These are phyloP conservation scores for Aphis gossypii DNA, from an alignment of 1,140 invertebrate species.

Conservation along the genomic window DNA sequence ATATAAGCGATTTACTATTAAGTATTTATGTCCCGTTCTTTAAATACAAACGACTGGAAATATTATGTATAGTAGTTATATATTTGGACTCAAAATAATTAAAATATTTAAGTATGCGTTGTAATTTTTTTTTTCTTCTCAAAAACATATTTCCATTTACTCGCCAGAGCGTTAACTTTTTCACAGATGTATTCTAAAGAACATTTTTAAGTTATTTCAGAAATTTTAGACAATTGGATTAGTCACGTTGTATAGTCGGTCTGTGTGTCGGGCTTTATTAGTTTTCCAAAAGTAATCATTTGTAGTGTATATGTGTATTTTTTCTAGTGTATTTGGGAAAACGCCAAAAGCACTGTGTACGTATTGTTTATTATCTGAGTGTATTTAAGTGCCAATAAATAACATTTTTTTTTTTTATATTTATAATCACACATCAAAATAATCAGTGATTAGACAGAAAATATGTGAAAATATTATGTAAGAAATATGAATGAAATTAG, in stretches of 20 bases:
- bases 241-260: not conserved
- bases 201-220: slow-evolving; percentile 1
- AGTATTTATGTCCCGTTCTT: not conserved
- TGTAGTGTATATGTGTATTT: not conserved
- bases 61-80: not conserved
- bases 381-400: slow-evolving; percentile 15
- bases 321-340: not conserved
- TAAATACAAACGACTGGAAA: not conserved
- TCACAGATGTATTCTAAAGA: not conserved
- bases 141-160: not conserved
- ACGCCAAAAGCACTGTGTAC: not conserved
- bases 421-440: not conserved
- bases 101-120: not conserved
- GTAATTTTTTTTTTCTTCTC: not conserved
- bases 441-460: slow-evolving; percentile 1
- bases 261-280: not conserved
- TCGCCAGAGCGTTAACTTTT: not conserved
- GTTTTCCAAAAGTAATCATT: slow-evolving; percentile 29
- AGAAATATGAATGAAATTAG: not conserved
- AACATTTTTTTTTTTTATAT: not conserved
- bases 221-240: slow-evolving; percentile 16
- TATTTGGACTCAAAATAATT: not conserved
- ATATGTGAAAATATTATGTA: not conserved
- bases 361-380: slow-evolving; percentile 3
- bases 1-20: not conserved